A percentile compares a stretch with the other conserved stretches of the same genome.
These are phyloP conservation scores for Drosophila fulvimacula DNA, from an alignment of 2,888 invertebrate genomes.

Conservation along the genomic window DNA sequence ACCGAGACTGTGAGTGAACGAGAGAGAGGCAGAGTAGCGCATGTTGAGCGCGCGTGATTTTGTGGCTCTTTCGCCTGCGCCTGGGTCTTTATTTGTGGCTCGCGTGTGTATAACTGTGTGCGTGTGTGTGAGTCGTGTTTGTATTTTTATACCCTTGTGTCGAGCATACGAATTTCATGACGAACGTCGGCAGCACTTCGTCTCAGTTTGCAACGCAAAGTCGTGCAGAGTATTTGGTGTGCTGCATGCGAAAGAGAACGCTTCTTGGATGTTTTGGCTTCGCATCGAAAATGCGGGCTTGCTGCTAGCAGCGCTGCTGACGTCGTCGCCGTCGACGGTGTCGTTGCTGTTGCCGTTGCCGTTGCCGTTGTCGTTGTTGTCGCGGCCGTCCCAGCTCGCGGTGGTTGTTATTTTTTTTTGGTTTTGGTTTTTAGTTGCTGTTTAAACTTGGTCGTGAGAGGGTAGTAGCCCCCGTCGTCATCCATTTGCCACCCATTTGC, in stretches of 20 bases:
- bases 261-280: conserved; percentile 63
- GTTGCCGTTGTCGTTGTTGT: conserved; percentile 48
- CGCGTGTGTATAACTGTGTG: conserved; percentile 34
- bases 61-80: conserved; percentile 67
- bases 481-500: conserved; percentile 39
- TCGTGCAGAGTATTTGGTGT: conserved; percentile 29
- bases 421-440: conserved; percentile 83
- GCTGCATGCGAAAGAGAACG: background rate
- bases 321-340: conserved; percentile 63
- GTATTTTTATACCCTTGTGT: conserved; percentile 43
- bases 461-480: conserved; percentile 76
- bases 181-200: background rate
- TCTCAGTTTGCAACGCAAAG: background rate
- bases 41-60: conserved; percentile 79
- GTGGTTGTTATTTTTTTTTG: conserved; percentile 81
- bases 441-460: conserved; percentile 85
- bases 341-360: conserved; percentile 50
- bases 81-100: conserved; percentile 64
- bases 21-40: conserved; percentile 40
- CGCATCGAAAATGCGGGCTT: conserved; percentile 76
- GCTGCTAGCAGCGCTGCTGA: conserved; percentile 67
- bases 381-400: conserved; percentile 64
- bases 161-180: background rate
- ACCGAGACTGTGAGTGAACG: conserved; percentile 22
- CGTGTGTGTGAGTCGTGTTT: conserved; percentile 48